Conservation (phyloP, 92 coral and sea anemone genomes). For the Blastomussa wellsi region DNA sequence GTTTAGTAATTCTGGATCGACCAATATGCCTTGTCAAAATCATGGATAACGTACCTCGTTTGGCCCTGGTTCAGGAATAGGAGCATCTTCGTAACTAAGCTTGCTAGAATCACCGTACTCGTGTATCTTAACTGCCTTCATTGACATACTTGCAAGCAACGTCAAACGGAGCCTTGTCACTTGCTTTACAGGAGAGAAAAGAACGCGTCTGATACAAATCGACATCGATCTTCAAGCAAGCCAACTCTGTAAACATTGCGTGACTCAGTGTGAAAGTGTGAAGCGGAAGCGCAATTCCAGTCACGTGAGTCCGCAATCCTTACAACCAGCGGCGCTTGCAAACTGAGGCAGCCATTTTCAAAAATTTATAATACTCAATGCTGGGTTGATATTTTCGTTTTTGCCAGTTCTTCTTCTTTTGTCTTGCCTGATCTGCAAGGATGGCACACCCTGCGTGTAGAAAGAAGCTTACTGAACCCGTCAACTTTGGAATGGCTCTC, state of each 20-base stretch:
- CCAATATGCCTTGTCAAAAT: not conserved
- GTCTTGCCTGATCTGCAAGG: not conserved
- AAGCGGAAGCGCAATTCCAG: not conserved
- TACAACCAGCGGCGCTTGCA: not conserved
- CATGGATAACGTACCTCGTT: conserved; percentile 49
- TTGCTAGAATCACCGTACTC: conserved; percentile 71
- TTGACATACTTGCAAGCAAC: conserved; percentile 44
- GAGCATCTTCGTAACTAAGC: conserved; percentile 59
- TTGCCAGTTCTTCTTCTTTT: not conserved
- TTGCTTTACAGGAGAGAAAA: conserved; percentile 3
- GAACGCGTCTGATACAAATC: conserved; percentile 8
- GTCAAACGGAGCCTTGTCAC: conserved; percentile 1
- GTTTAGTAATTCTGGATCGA: not conserved
- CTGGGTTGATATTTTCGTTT: not conserved
- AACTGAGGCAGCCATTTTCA: not conserved
- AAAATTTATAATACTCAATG: not conserved
- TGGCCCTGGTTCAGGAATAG: conserved; percentile 56
- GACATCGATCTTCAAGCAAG: too few species aligned
- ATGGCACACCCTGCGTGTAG: conserved; percentile 90
- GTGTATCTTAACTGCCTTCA: conserved; percentile 76
- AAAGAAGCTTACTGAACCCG: conserved; percentile 74
- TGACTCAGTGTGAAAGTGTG: not conserved
- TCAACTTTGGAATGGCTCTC: conserved; percentile 90
- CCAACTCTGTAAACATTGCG: not conserved
- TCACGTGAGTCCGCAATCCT: conserved; percentile 3